These are phyloP conservation scores for Caligus rogercresseyi DNA, from an alignment of 1,140 invertebrate genomes.

Conservation along the genomic window DNA sequence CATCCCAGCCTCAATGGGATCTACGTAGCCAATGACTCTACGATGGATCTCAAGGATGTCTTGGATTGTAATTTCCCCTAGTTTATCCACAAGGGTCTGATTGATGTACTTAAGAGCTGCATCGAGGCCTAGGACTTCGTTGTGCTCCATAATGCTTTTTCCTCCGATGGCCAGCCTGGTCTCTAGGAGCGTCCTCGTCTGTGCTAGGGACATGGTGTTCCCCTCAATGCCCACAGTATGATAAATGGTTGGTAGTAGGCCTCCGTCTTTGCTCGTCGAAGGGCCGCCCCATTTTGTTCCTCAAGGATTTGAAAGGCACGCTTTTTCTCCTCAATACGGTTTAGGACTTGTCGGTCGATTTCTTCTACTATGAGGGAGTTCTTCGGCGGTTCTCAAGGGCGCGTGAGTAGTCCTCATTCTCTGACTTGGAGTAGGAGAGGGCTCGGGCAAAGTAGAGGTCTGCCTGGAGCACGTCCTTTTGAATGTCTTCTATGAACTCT, in stretches of 20 bases:
- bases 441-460: conserved; percentile 73
- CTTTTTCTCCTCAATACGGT: conserved; percentile 66
- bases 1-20: conserved; percentile 64
- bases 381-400: conserved; percentile 61
- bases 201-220: conserved; percentile 83
- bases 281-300: conserved; percentile 47
- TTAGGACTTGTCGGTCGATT: conserved; percentile 57
- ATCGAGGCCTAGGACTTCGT: conserved; percentile 85
- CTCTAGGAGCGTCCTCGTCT: conserved; percentile 79
- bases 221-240: conserved; percentile 95
- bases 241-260: conserved; percentile 80
- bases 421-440: conserved; percentile 49
- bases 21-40: conserved; percentile 78
- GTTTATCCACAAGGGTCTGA: conserved; percentile 48
- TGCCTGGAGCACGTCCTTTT: conserved; percentile 67
- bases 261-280: conserved; percentile 74
- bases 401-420: conserved; percentile 41
- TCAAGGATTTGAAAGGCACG: conserved; percentile 60
- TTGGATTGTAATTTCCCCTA: conserved; percentile 50
- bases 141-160: conserved; percentile 88
- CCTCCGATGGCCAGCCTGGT: conserved; percentile 66
- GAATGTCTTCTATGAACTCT: conserved; percentile 70
- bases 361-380: conserved; percentile 75
- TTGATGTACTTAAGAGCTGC: conserved; percentile 90
- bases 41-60: conserved; percentile 85